Base-by-base conservation (phyloP, 2,888 invertebrate species). In the Gortyna flavago region DNA sequence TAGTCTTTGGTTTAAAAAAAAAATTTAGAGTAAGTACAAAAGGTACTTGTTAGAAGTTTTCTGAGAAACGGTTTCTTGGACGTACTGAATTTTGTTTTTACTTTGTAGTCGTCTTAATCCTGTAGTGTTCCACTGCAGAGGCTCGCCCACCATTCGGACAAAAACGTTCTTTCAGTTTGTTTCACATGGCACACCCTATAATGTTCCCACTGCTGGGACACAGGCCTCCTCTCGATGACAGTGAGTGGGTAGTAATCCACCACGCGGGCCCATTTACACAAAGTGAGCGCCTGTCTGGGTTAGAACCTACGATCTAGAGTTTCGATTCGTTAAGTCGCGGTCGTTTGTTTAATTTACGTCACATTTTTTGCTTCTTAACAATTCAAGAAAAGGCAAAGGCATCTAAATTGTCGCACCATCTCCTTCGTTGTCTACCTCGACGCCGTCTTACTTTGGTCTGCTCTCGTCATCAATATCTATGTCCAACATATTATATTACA, bases 21-120 rank as follows among this genome's bases (percentile, higher is more conserved):
- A 65, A 65, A n/a, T n/a, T n/a, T 11, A 8, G 1, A 57, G 5
- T n/a, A n/a, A 57, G 18, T 48, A 44, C 73, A 72, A 62, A 73
- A 81, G 57, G 64, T 79, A 18, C 44, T 64, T 57, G 38, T 81
- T n/a, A 32, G 32, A 57, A 25, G 41, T 81, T 74, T 75, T 81
- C 32, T 0, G 7, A 41, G n/a, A 65, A 35, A 41, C 29, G 18
- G 7, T 80, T 80, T 73, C 74, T 64, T 77, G n/a, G 57, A 11
- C n/a, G n/a, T 59, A 44, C 25, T 72, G 59, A 51, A 25, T 80
- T 61, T 41, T 70, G 35, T 18, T 61, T 35, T 41, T 25, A 29
- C 13, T 62, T 62, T 18, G 9, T 41, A 16, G 38, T 57, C 8
- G 48, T 16, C n/a, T 13, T 61, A n/a, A 41, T 77, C 2, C 29